phyloP scores from a whole-genome alignment of 1,140 invertebrate genomes.

The Pollicipes pollicipes region DNA sequence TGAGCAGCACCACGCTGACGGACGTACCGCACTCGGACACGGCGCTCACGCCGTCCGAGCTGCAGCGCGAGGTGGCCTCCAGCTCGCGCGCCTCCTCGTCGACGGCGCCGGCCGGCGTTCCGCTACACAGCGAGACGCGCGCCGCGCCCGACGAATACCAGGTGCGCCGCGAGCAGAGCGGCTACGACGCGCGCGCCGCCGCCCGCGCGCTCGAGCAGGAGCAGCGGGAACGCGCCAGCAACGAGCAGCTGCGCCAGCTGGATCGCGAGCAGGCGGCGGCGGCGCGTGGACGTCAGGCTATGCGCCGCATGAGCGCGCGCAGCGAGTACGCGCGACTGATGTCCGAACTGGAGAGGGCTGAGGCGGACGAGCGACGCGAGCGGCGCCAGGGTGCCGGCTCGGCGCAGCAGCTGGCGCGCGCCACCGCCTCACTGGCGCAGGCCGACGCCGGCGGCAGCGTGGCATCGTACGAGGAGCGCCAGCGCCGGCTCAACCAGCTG shows the following conservation, averaged over 20 bases:
- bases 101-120: not conserved
- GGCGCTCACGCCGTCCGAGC: conserved; percentile 1
- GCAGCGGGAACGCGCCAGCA: not conserved
- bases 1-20: not conserved
- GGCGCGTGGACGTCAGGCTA: not conserved
- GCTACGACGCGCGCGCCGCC: not conserved
- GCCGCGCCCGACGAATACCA: not conserved
- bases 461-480: not conserved
- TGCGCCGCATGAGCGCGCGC: not conserved
- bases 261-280: not conserved
- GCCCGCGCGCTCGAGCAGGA: not conserved
- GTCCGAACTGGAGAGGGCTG: not conserved
- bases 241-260: not conserved
- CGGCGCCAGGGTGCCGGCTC: not conserved
- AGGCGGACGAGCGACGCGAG: not conserved
- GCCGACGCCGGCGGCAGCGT: not conserved
- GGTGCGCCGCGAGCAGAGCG: not conserved
- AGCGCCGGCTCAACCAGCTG: not conserved
- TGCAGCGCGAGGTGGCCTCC: not conserved
- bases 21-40: not conserved
- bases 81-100: not conserved
- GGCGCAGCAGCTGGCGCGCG: not conserved
- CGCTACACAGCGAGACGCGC: not conserved
- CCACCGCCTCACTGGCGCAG: not conserved
- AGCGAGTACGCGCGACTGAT: not conserved